Base-by-base conservation (phyloP, 2,797 vertebrate genomes). In the Myotis findleyi region DNA sequence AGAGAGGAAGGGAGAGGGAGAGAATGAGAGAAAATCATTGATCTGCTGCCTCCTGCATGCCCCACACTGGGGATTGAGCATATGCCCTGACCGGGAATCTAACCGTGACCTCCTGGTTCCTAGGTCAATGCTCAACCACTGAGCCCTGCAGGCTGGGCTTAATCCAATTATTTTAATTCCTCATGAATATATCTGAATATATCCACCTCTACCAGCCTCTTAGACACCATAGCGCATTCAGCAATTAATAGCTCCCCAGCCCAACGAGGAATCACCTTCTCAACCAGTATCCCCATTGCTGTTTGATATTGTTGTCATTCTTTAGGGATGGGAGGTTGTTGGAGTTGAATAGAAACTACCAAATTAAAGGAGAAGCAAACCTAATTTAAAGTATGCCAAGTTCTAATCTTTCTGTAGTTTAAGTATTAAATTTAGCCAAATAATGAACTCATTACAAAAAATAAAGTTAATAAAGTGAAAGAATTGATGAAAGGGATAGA, bases 321-420 rank as follows among this genome's bases (percentile, higher is more conserved):
- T 90, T 79, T 64, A 73, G 47, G 10, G 7, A 2, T 9, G 0
- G 55, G 23, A 86, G 53, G 20, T 18, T 75, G 21, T 38, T 72
- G 38, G 25, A 73, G 20, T 66, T 51, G n/a, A 80, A 68, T 10
- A 47, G 53, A 11, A 72, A 20, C 14, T 68, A 80, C 30, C 57
- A 73, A 49, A 44, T 86, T 79, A 47, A 89, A 84, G 8, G 27
- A 20, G 89, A 59, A 77, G 7, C 89, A 53, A 93, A 66, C 6
- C 20, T 69, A 44, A 82, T 59, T 83, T 77, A 80, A 53, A 77
- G 8, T 38, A 17, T 64, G 33, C 8, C 44, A 80, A 33, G 53
- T 84, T 92, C 83, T 41, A 75, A 81, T 91, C 59, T 87, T 95
- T 85, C 72, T 84, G 27, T 89, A 55, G 20, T 88, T 87, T 59